Conservation (phyloP, 2,888 invertebrate species). For the Eugnorisma glareosa region DNA sequence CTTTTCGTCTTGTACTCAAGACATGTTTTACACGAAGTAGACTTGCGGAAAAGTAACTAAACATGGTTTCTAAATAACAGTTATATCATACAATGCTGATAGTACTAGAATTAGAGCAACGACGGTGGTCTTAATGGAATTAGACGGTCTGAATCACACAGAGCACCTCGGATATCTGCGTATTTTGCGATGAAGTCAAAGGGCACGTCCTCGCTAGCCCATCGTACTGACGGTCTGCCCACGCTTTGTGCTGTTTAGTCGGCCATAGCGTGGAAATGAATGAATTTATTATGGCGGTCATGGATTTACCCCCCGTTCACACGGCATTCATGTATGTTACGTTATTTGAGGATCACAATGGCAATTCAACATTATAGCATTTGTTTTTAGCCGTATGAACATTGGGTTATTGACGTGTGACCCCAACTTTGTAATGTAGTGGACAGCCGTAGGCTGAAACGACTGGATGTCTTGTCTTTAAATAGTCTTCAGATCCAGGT, state of each 20-base stretch:
- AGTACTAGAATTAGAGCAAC: constrained; percentile 24
- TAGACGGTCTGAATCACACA: constrained; percentile 30
- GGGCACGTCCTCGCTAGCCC: constrained; percentile 26
- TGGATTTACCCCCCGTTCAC: background rate
- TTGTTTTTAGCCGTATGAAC: no score
- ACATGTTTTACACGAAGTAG: no score
- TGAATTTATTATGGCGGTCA: background rate
- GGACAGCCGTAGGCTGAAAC: no score
- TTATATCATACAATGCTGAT: background rate
- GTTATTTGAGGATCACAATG: no score
- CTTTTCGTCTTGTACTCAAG: no score
- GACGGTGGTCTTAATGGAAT: constrained; percentile 32
- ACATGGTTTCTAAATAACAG: background rate
- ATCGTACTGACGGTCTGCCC: background rate
- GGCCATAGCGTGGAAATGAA: background rate
- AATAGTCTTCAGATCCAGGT: background rate
- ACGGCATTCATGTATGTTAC: no score
- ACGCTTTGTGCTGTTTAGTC: constrained; percentile 7
- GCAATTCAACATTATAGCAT: no score
- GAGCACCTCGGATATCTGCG: background rate
- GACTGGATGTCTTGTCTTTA: no score
- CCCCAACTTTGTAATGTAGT: no score
- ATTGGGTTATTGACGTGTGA: no score
- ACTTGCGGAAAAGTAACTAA: no score
- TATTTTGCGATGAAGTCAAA: constrained; percentile 33